Evolutionary conservation across 2,888 invertebrate species (phyloP).

Genomic region (Amphipyra tragopoginis): DNA sequence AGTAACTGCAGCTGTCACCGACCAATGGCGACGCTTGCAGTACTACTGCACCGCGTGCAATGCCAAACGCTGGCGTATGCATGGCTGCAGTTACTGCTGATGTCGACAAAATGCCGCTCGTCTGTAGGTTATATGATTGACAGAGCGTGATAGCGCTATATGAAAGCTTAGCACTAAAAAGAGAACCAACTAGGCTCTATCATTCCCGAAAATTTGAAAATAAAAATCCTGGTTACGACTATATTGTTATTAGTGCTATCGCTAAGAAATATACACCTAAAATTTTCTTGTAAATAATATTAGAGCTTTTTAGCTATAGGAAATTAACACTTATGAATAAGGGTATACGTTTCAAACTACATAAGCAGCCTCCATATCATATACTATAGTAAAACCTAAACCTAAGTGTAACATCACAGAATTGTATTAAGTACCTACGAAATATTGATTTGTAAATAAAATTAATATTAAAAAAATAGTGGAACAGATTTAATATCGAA

Average conservation of each 20-base stretch:
- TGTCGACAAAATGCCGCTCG: too few relatives aligned
- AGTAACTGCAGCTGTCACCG: too few relatives aligned
- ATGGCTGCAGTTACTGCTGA: too few relatives aligned
- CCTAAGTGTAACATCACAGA: conserved; percentile 53
- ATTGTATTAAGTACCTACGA: conserved; percentile 46
- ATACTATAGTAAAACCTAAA: conserved; percentile 26
- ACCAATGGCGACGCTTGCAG: too few relatives aligned
- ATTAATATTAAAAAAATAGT: conserved; percentile 41
- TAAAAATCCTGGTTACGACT: too few relatives aligned
- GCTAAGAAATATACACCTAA: background rate
- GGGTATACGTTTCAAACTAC: conserved; percentile 28
- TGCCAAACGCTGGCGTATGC: too few relatives aligned
- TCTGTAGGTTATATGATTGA: too few relatives aligned
- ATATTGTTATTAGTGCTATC: background rate
- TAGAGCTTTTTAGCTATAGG: conserved; percentile 32
- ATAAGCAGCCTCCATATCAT: conserved; percentile 31
- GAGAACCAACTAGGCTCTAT: too few relatives aligned
- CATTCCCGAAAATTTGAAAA: too few relatives aligned
- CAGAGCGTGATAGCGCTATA: background rate
- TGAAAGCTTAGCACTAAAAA: too few relatives aligned
- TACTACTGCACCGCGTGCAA: too few relatives aligned
- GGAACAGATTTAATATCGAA: conserved; percentile 61
- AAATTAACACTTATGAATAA: conserved; percentile 35
- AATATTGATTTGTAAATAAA: conserved; percentile 58
- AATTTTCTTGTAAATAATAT: conserved; percentile 36